Base-by-base conservation (phyloP, 1,140 invertebrate genomes). In the Druon quercuslanigerum region DNA sequence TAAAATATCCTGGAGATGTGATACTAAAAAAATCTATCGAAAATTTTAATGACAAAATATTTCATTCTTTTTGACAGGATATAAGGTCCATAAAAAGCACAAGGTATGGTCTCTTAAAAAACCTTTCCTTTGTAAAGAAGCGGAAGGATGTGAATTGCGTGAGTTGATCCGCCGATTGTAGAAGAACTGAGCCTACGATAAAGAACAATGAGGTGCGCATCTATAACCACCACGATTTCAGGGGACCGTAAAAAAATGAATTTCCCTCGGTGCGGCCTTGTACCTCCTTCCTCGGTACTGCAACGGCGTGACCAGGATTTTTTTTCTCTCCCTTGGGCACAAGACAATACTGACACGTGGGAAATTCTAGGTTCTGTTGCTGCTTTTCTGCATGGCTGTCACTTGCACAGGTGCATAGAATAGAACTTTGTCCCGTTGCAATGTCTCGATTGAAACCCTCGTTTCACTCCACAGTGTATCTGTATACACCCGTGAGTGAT, bases 181-280 rank as follows among this genome's bases (percentile, higher is more conserved):
- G 57, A 12, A 25, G 60, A 66, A 66, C 60, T 66, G 46, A 40
- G 33, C 16, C 33, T 66, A 33, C 33, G 33, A 66, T 66, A 46
- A 66, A 66, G 60, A 66, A 66, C 25, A 66, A 66, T 66, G 60
- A 66, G 40, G 33, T 20, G 60, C 60, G 60, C 33, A 66, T 66
- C 60, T 46, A 66, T 46, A 1, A 46, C 40, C 7, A 46, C 33
- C 46, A 25, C 25, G 40, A 66, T 66, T 66, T 66, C 60, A 66
- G 33, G 14, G 60, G 60, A 33, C 25, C 60, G 60, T 66, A 66
- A 66, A 66, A n/a, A 66, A 66, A 66, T 66, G 60, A 33, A 66
- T 66, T 66, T 66, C 60, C 60, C 60, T 66, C 25, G 60, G 60
- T 66, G 60, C 60, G 60, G 33, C 60, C 60, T 66, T 66, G 60